Base-by-base conservation (phyloP, 2,888 invertebrate species). In the Mystacides longicornis region DNA sequence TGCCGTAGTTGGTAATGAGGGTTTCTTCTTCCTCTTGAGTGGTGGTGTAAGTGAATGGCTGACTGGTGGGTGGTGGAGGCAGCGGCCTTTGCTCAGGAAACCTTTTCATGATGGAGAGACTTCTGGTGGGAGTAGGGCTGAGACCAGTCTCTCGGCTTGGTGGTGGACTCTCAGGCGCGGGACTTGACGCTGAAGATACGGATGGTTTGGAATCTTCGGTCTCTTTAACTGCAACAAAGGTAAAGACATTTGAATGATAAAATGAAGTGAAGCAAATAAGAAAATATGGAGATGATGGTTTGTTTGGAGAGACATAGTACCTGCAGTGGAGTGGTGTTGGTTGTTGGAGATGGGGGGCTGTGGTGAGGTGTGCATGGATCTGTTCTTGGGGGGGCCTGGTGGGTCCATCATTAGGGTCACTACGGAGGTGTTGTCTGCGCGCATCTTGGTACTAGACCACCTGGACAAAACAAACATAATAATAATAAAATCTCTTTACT, bases 401-500 rank as follows among this genome's bases (percentile, higher is more conserved):
- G 93, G 93, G 73, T 95, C 93, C 59, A 95, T 75, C 83, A 96
- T 89, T 19, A 97, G 77, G 0, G 92, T 77, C 19, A 98, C 90
- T 47, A 93, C 95, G 14, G 93, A 94, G 0, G 96, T 94, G 70
- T 98, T 98, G 71, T 98, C 98, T 0, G 98, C 97, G 37, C 96
- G 82, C 81, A 95, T 85, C 67, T 87, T 82, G 4, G 90, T 87
- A 49, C 80, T 81, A 19, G 85, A 82, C 96, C 97, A 98, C 54
- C 83, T 81, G 64, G 1, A 63, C 5, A 18, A 19, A 19, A 18
- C 14, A 37, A 37, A 37, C 16, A 7, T 14, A 54, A 20, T 22
- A n/a, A 21, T 50, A 23, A 43, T 7, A 52, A 47, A 45, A 45
- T 21, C 3, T 7, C 16, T 43, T 43, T n/a, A 43, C 5, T 14